Conservation (phyloP, 2,888 invertebrate species). For the Cenopis cana region DNA sequence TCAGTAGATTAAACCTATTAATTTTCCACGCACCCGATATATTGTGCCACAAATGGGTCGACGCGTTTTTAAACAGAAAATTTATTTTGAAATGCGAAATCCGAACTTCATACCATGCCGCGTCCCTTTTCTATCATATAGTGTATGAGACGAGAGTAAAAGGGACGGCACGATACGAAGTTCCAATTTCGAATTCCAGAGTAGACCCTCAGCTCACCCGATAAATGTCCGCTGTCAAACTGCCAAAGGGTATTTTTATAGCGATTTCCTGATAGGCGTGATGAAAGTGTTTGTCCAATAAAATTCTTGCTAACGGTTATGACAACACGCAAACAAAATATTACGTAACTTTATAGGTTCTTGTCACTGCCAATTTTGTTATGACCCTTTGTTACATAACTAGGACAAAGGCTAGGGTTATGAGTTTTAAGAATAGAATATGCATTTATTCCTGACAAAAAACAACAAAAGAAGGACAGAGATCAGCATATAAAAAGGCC, state of each 20-base stretch:
- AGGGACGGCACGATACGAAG: too few species aligned
- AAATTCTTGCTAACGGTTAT: neutral
- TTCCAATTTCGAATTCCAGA: too few species aligned
- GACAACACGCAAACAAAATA: neutral
- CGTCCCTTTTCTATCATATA: too few species aligned
- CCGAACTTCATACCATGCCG: too few species aligned
- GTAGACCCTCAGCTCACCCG: neutral
- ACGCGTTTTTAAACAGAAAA: neutral
- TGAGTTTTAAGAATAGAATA: too few species aligned
- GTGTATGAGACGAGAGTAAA: too few species aligned
- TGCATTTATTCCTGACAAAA: too few species aligned
- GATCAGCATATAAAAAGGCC: too few species aligned
- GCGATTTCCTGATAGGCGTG: neutral
- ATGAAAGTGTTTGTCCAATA: slow-evolving; percentile 1
- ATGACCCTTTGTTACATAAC: neutral
- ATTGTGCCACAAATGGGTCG: neutral
- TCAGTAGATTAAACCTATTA: too few species aligned
- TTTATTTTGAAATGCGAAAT: too few species aligned
- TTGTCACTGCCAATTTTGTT: neutral
- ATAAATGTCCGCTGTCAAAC: neutral
- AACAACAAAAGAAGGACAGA: too few species aligned
- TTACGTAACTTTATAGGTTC: neutral
- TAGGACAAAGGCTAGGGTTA: neutral
- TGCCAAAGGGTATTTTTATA: slow-evolving; percentile 1
- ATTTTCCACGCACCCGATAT: too few species aligned